Evolutionary conservation across 2,797 vertebrate species (phyloP).

Genomic region (Pogonophryne albipinna): DNA sequence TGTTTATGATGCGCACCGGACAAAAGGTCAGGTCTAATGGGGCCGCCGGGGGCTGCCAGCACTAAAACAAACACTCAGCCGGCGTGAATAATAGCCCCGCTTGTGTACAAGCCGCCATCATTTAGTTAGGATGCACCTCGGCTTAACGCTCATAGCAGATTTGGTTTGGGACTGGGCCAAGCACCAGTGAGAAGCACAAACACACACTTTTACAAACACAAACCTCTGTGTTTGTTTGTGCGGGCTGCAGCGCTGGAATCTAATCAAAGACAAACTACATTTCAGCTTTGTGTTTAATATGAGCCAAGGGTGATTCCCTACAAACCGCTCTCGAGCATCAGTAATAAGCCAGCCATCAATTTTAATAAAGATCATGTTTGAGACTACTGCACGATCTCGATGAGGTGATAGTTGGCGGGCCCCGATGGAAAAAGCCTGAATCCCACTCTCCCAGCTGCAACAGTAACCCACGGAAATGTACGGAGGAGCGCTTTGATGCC

Average conservation of each 20-base stretch:
- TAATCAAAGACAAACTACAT: conserved; percentile 52
- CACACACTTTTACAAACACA: conserved; percentile 25
- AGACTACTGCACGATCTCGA: conserved; percentile 7
- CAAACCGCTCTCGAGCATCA: conserved; percentile 19
- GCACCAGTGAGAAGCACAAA: conserved; percentile 40
- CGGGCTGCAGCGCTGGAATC: conserved; percentile 42
- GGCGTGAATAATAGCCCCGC: conserved; percentile 60
- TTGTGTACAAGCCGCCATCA: conserved; percentile 54
- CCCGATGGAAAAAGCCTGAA: conserved; percentile 32
- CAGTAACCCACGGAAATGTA: conserved; percentile 34
- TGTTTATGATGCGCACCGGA: conserved; percentile 69
- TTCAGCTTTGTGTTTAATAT: conserved; percentile 32
- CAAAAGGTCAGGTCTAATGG: conserved; percentile 70
- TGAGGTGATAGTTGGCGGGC: conserved; percentile 32
- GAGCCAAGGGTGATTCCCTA: conserved; percentile 40
- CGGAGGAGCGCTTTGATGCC: conserved; percentile 39
- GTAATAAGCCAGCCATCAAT: conserved; percentile 20
- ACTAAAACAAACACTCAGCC: conserved; percentile 62
- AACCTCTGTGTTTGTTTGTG: conserved; percentile 47
- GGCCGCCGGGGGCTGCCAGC: conserved; percentile 62
- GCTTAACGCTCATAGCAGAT: conserved; percentile 47
- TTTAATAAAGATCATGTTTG: conserved; percentile 30
- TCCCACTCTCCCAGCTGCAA: conserved; percentile 37
- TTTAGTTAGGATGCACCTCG: conserved; percentile 62
- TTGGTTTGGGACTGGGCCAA: conserved; percentile 57